A percentile compares a stretch with the other conserved stretches of the same genome.
These are phyloP conservation scores for Xenopus laevis DNA, from an alignment of 2,113 vertebrate genomes.

Conservation along the genomic window DNA sequence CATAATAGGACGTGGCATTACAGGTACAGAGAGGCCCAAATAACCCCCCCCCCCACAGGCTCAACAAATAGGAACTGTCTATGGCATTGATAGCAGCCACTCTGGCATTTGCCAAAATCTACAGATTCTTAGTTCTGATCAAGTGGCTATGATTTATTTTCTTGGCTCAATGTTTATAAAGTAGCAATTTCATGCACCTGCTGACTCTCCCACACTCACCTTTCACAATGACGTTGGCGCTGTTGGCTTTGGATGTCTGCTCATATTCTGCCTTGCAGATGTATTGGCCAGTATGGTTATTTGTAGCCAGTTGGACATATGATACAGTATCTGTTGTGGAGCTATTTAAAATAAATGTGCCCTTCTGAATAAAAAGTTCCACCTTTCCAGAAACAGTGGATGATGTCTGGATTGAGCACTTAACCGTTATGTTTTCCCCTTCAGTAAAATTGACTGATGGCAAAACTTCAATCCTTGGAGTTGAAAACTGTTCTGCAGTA, in stretches of 20 bases:
- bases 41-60: no score
- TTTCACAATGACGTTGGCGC: constrained; percentile 57
- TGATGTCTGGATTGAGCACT: constrained; percentile 56
- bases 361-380: constrained; percentile 69
- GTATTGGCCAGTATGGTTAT: constrained; percentile 63
- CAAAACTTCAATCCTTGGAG: constrained; percentile 53
- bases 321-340: neutral
- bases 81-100: no score
- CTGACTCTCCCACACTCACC: constrained; percentile 50
- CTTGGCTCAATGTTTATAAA: no score
- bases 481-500: constrained; percentile 62
- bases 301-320: constrained; percentile 57
- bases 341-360: constrained; percentile 58
- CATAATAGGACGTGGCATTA: no score
- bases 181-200: neutral
- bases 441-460: constrained; percentile 55
- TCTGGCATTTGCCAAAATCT: no score
- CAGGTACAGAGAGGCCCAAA: no score
- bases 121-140: no score
- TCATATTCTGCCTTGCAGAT: constrained; percentile 66
- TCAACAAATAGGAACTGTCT: no score
- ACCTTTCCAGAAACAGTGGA: constrained; percentile 16
- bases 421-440: constrained; percentile 59
- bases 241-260: constrained; percentile 61
- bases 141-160: no score